Base-by-base conservation (phyloP, 1,140 invertebrate genomes). In the Saccostrea glomerata region DNA sequence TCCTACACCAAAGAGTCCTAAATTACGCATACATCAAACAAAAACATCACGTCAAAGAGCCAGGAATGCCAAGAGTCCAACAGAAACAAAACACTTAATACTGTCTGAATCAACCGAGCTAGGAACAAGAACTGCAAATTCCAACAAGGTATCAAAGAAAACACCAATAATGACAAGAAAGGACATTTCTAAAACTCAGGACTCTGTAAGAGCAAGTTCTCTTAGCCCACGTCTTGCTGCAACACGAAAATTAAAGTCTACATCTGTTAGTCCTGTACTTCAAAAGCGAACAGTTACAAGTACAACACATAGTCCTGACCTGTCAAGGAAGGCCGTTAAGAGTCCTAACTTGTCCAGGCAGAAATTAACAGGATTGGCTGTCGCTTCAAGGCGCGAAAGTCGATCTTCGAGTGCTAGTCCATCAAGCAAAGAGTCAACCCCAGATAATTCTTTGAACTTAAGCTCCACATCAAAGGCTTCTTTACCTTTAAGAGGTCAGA, bases 21-120 rank as follows among this genome's bases (percentile, higher is more conserved):
- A 77, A 77, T 77, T 77, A 77, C 70, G 70, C 30, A 77, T 77
- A 15, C 70, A 77, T 77, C 70, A 77, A 25, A 77, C 70, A 2
- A 77, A 77, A 77, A 77, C 70, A 0, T 77, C 70, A 77, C 70
- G 70, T 15, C 70, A 77, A 36, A 25, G 70, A 77, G 70, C 70
- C 15, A 36, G 25, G 70, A 77, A 77, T 13, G 58, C 58, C 20
- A 15, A 77, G 7, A 77, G 70, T 17, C 70, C 70, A 13, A 77
- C 70, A 77, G 70, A 77, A 30, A 30, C 70, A 30, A 77, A 77
- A 5, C 70, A 77, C 12, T 77, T 77, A 36, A 12, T 30, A 30
- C 15, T 30, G 25, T 30, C 30, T 13, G 70, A 30, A 0, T 77
- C 70, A 77, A 77, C 23, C 25, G 30, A 15, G 11, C 13, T 4